Percentiles rank a stretch among this genome's conserved stretches.
These are phyloP conservation scores for Ctenicera cuprea DNA, from an alignment of 2,888 invertebrate genomes.

Conservation along the genomic window DNA sequence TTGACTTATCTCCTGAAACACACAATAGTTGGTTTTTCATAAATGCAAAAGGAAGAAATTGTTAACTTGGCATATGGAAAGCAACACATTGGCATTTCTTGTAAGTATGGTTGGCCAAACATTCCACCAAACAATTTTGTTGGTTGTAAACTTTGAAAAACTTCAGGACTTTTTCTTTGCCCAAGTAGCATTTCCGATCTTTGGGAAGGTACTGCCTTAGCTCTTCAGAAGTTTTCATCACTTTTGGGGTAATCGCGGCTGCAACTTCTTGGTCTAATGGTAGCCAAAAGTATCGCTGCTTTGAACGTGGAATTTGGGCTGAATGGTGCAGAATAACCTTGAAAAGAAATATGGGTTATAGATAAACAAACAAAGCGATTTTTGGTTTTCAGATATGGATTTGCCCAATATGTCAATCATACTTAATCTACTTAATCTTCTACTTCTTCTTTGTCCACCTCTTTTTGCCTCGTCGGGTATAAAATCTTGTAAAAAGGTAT, in stretches of 20 bases:
- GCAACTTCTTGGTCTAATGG: slow-evolving; percentile 80
- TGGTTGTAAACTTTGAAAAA: slow-evolving; percentile 81
- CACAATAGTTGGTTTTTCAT: background rate
- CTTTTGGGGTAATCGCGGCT: slow-evolving; percentile 80
- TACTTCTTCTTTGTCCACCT: too few relatives aligned
- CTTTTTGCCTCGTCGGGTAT: too few relatives aligned
- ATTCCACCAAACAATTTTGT: slow-evolving; percentile 81
- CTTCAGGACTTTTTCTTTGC: slow-evolving; percentile 76
- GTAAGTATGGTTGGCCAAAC: slow-evolving; percentile 78
- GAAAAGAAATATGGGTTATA: background rate
- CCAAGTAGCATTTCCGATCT: slow-evolving; percentile 79
- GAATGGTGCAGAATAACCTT: slow-evolving; percentile 68
- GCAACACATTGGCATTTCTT: slow-evolving; percentile 78
- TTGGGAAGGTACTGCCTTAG: slow-evolving; percentile 76
- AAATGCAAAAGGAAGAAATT: background rate
- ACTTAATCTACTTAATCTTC: too few relatives aligned
- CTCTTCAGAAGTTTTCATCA: slow-evolving; percentile 81
- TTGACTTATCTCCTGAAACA: slow-evolving; percentile 9
- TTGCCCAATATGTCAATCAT: too few relatives aligned
- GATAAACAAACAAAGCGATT: too few relatives aligned
- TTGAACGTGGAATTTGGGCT: slow-evolving; percentile 78
- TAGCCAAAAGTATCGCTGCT: slow-evolving; percentile 78
- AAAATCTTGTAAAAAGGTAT: too few relatives aligned
- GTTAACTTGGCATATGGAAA: slow-evolving; percentile 77
- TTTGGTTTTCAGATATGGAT: too few relatives aligned